Evolutionary conservation across 2,888 invertebrate species (phyloP).

Genomic region (Standfussiana lucernea): DNA sequence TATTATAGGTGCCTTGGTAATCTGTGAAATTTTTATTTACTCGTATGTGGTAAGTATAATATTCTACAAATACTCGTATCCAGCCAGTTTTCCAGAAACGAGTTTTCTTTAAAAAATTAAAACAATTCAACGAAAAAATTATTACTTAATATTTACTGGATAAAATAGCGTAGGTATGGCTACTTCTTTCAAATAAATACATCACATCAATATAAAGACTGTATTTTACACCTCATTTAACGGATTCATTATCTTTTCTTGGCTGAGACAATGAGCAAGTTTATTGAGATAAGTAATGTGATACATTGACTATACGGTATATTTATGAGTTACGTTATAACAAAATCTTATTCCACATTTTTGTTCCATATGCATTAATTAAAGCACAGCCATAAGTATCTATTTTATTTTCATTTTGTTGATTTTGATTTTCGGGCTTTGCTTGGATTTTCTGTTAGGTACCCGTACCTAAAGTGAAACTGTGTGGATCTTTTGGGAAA

Average conservation of each 20-base stretch:
- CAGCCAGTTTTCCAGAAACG: background rate
- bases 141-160: background rate
- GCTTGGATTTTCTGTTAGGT: background rate
- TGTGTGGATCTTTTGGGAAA: background rate
- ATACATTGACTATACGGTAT: background rate
- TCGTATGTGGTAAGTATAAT: background rate
- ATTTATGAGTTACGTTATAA: background rate
- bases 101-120: background rate
- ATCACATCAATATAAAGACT: background rate
- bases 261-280: background rate
- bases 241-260: slow-evolving; percentile 28
- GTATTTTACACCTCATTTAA: slow-evolving; percentile 25
- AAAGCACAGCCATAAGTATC: too few species aligned
- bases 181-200: background rate
- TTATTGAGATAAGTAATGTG: slow-evolving; percentile 9
- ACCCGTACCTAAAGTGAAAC: background rate
- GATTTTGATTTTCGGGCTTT: background rate
- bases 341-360: background rate
- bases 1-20: background rate
- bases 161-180: background rate
- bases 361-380: background rate
- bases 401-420: background rate
- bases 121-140: too few species aligned
- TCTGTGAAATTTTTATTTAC: background rate
- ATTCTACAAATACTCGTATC: background rate